Percentiles rank a stretch among this genome's conserved stretches.
Conservation (phyloP, 2,888 invertebrate genomes). For the Plagodis dolabraria region DNA sequence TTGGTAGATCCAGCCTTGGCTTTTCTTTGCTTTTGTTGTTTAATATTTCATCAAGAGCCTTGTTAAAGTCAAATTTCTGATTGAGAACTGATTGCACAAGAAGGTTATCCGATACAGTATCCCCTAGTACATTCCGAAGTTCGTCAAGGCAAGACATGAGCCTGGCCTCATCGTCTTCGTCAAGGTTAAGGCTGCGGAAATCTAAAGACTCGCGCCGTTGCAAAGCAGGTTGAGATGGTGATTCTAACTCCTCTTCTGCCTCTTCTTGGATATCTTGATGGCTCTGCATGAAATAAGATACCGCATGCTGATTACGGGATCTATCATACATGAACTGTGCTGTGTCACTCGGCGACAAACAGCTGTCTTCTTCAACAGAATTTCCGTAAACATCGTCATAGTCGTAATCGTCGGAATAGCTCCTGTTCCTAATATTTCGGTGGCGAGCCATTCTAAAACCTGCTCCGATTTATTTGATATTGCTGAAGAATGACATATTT, state of each 20-base stretch:
- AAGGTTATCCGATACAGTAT: constrained; percentile 89
- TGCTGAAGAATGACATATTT: constrained; percentile 22
- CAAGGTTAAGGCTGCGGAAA: constrained; percentile 78
- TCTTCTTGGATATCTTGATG: constrained; percentile 90
- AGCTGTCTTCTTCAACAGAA: constrained; percentile 96
- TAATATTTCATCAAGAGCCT: constrained; percentile 90
- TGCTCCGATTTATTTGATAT: constrained; percentile 10
- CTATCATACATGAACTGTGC: constrained; percentile 94
- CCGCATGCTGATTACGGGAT: constrained; percentile 88
- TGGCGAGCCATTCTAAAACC: constrained; percentile 90
- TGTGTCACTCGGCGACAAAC: constrained; percentile 94
- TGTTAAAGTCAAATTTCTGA: constrained; percentile 89
- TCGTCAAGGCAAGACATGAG: constrained; percentile 94
- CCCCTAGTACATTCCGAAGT: constrained; percentile 91
- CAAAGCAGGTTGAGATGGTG: constrained; percentile 47
- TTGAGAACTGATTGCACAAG: constrained; percentile 89
- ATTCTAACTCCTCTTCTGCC: constrained; percentile 75
- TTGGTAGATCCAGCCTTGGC: constrained; percentile 47
- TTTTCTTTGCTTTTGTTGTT: constrained; percentile 60
- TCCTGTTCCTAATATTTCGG: constrained; percentile 92
- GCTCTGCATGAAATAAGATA: constrained; percentile 90
- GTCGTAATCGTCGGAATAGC: constrained; percentile 95
- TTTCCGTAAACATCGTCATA: constrained; percentile 97
- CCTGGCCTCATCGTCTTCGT: constrained; percentile 89
- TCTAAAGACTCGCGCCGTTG: constrained; percentile 78